Percentiles rank a stretch among this genome's conserved stretches.
phyloP scores from a whole-genome alignment of 2,888 invertebrate species.

The Ischnus inquisitorius region DNA sequence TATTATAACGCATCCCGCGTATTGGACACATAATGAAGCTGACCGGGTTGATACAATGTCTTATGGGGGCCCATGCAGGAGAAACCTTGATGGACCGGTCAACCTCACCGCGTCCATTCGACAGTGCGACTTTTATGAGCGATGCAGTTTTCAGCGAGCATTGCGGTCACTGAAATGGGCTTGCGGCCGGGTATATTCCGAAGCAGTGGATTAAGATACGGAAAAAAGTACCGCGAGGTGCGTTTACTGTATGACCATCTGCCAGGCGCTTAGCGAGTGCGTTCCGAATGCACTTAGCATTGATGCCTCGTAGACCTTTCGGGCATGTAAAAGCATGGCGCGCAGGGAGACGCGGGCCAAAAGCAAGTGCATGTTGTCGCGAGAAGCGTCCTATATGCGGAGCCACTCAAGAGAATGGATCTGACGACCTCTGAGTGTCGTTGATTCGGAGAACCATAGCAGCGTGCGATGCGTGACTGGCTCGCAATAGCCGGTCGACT shows the following conservation, averaged over 20 bases:
- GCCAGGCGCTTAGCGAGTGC: slow-evolving; percentile 60
- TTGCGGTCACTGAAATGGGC: slow-evolving; percentile 83
- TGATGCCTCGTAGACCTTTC: slow-evolving; percentile 71
- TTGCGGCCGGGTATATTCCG: slow-evolving; percentile 78
- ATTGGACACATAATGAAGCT: neutral
- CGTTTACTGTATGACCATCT: slow-evolving; percentile 74
- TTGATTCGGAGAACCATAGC: slow-evolving; percentile 2
- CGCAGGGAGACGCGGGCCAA: neutral
- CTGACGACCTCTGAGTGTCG: slow-evolving; percentile 1
- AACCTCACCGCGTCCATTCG: slow-evolving; percentile 24
- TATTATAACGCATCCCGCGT: neutral
- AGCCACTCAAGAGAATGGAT: slow-evolving; percentile 26
- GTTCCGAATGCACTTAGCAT: slow-evolving; percentile 76
- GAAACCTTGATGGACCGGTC: slow-evolving; percentile 14
- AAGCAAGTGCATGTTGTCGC: slow-evolving; percentile 23
- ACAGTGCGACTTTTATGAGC: slow-evolving; percentile 57
- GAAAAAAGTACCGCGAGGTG: slow-evolving; percentile 32
- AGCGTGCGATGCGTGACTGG: slow-evolving; percentile 14
- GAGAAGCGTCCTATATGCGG: neutral
- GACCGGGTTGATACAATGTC: neutral
- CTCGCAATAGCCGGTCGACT: slow-evolving; percentile 18
- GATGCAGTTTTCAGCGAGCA: slow-evolving; percentile 76
- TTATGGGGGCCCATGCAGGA: neutral
- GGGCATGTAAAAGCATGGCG: neutral
- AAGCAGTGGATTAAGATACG: slow-evolving; percentile 40